Conservation (phyloP, 2,797 vertebrate genomes). For the Acanthornis magna region DNA sequence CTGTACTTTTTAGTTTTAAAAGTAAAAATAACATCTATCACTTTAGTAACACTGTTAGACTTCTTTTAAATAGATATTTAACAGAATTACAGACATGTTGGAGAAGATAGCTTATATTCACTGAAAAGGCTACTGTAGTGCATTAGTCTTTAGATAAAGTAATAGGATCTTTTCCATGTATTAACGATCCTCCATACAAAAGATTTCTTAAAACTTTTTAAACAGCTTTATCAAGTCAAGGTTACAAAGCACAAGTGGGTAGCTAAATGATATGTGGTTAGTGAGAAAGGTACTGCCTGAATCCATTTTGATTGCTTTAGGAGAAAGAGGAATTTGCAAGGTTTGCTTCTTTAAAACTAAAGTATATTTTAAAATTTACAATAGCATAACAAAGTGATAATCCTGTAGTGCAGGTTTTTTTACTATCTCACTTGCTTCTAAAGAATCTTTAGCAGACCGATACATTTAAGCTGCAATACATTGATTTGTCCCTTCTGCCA, state of each 20-base stretch:
- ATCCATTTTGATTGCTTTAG: conserved; percentile 31
- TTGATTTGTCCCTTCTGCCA: not conserved
- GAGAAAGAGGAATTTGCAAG: conserved; percentile 33
- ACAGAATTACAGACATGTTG: conserved; percentile 47
- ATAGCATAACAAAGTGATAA: not conserved
- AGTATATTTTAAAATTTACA: conserved; percentile 35
- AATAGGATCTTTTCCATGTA: conserved; percentile 33
- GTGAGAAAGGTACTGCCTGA: conserved; percentile 19
- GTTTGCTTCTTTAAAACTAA: conserved; percentile 32
- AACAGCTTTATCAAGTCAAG: conserved; percentile 29
- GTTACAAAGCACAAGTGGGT: conserved; percentile 52
- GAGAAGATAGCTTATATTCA: conserved; percentile 50
- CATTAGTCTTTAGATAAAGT: conserved; percentile 54
- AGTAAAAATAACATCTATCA: conserved; percentile 67
- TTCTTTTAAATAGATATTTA: conserved; percentile 61
- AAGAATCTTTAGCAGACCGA: not conserved
- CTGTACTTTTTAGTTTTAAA: conserved; percentile 48
- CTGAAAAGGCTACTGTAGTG: conserved; percentile 40
- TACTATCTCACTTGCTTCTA: not conserved
- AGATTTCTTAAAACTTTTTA: conserved; percentile 51
- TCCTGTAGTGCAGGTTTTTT: not conserved
- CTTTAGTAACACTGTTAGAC: conserved; percentile 28
- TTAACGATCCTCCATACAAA: conserved; percentile 50
- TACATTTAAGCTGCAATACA: not conserved
- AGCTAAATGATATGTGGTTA: not conserved